These are phyloP conservation scores for Vimba vimba DNA, from an alignment of 2,113 vertebrate genomes.

Conservation along the genomic window DNA sequence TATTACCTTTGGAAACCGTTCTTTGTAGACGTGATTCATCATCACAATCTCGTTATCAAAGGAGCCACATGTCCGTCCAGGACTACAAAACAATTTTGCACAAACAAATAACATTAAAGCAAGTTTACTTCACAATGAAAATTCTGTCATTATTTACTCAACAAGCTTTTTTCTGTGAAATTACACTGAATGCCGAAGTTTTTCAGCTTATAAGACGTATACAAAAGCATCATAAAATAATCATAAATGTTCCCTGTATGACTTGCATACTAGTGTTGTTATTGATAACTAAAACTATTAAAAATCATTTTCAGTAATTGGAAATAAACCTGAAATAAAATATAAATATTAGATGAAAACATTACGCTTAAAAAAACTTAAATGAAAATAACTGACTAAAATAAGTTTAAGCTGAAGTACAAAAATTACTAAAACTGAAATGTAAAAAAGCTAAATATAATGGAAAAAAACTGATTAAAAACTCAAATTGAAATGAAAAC, in stretches of 20 bases:
- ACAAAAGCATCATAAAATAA: background rate
- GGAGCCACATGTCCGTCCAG: constrained; percentile 84
- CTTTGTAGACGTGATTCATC: constrained; percentile 98
- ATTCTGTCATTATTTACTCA: background rate
- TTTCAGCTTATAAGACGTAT: background rate
- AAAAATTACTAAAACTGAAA: background rate
- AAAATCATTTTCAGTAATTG: background rate
- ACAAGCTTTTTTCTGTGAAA: background rate
- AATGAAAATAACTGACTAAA: background rate
- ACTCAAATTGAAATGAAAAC: background rate
- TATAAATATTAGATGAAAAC: background rate
- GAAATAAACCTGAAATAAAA: background rate
- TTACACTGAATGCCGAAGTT: background rate
- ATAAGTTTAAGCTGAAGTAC: background rate
- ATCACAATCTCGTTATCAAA: constrained; percentile 95
- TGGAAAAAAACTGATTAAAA: background rate
- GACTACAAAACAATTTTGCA: constrained; percentile 71
- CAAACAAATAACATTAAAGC: background rate
- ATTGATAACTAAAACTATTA: too few species aligned
- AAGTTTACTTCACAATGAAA: background rate
- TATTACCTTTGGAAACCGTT: constrained; percentile 92
- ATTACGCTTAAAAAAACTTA: background rate
- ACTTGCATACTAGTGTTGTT: background rate
- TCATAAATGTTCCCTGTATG: background rate
- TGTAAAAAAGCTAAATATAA: background rate